A percentile compares a stretch with the other conserved stretches of the same genome.
Evolutionary conservation across 2,113 vertebrate genomes (phyloP).

Genomic region (Gambusia holbrooki): DNA sequence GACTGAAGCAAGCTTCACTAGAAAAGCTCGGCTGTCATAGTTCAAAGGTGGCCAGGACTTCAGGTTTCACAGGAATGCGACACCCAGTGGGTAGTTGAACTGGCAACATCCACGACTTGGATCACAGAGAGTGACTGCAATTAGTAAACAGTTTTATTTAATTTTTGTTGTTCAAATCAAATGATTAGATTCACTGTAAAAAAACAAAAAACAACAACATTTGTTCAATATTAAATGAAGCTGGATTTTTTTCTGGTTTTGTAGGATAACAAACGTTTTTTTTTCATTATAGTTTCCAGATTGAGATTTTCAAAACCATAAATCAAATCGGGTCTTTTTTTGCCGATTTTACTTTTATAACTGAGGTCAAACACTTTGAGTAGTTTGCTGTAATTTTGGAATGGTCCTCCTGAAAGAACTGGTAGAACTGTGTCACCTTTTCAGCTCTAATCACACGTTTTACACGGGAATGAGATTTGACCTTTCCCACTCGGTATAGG

Average conservation of each 20-base stretch:
- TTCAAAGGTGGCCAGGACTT: constrained; percentile 39
- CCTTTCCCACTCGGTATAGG: too few relatives aligned
- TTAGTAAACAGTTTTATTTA: neutral
- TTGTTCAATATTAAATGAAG: neutral
- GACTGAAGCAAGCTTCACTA: constrained; percentile 1
- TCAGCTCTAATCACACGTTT: too few relatives aligned
- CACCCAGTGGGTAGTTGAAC: constrained; percentile 18
- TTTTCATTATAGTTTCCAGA: neutral
- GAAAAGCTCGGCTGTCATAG: constrained; percentile 36
- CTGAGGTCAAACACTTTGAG: too few relatives aligned
- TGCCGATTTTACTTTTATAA: too few relatives aligned
- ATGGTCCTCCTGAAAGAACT: too few relatives aligned
- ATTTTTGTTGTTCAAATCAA: neutral
- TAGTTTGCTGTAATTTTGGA: too few relatives aligned
- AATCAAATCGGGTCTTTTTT: neutral
- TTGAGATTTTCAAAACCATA: neutral
- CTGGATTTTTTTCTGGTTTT: neutral
- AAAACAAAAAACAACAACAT: neutral
- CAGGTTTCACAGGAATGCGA: constrained; percentile 47
- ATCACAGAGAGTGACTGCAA: neutral
- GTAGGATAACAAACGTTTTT: neutral
- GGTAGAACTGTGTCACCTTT: too few relatives aligned
- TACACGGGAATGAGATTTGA: too few relatives aligned
- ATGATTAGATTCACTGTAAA: neutral
- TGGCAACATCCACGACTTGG: constrained; percentile 2